These are phyloP conservation scores for Muscidifurax raptorellus DNA, from an alignment of 1,140 invertebrate genomes.

Conservation along the genomic window DNA sequence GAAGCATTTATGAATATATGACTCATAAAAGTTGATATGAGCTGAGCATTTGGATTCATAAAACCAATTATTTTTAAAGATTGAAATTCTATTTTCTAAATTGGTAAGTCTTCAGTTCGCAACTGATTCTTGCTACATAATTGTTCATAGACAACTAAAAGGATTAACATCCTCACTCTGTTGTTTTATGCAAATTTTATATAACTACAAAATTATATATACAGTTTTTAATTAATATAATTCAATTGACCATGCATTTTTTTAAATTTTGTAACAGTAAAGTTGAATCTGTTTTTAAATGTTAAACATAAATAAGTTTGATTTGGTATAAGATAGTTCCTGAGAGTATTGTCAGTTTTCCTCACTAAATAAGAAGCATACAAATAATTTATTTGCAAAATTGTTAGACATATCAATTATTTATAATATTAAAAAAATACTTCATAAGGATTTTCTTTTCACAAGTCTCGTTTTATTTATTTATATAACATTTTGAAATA, in stretches of 20 bases:
- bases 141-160: constrained; percentile 27
- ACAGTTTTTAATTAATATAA: constrained; percentile 32
- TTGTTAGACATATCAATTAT: constrained; percentile 32
- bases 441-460: constrained; percentile 28
- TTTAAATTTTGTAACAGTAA: constrained; percentile 53
- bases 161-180: constrained; percentile 15
- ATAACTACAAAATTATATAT: constrained; percentile 33
- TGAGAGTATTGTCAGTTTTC: constrained; percentile 20
- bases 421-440: constrained; percentile 37
- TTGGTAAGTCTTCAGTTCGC: neutral
- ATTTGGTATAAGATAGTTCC: neutral
- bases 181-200: constrained; percentile 35
- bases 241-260: constrained; percentile 57
- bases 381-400: constrained; percentile 32
- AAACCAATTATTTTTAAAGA: constrained; percentile 28
- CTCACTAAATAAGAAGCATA: neutral
- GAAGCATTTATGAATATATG: constrained; percentile 32
- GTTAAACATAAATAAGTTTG: constrained; percentile 1
- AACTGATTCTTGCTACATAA: neutral
- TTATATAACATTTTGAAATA: constrained; percentile 46
- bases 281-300: constrained; percentile 21
- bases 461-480: constrained; percentile 46
- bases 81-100: constrained; percentile 31
- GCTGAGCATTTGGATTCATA: constrained; percentile 24
- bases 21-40: constrained; percentile 18